Conservation (phyloP, 64 coral and sea anemone genomes). For the Acropora tenuis region DNA sequence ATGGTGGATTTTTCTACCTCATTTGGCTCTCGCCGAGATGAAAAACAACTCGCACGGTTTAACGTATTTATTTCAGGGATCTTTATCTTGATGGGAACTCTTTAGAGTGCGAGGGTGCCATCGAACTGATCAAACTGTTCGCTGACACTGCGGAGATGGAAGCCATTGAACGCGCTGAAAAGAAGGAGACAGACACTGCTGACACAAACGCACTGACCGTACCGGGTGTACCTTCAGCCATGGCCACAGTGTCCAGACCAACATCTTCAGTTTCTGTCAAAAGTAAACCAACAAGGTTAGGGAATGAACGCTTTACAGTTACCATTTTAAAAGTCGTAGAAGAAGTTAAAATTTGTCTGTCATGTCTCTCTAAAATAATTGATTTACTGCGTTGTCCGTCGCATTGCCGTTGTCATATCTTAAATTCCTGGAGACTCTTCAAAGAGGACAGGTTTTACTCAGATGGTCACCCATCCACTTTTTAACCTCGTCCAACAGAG, state of each 20-base stretch:
- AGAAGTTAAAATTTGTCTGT: too few relatives aligned
- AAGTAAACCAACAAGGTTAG: slow-evolving; percentile 58
- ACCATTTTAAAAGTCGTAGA: neutral
- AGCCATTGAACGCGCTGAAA: slow-evolving; percentile 76
- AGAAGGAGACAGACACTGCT: neutral
- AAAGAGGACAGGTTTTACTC: too few relatives aligned
- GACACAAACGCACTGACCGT: slow-evolving; percentile 34
- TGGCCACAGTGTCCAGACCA: slow-evolving; percentile 62
- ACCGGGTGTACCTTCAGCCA: slow-evolving; percentile 51
- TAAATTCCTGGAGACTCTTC: too few relatives aligned
- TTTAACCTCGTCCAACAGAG: too few relatives aligned
- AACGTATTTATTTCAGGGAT: slow-evolving; percentile 53
- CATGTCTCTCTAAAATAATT: too few relatives aligned
- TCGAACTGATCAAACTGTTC: slow-evolving; percentile 91
- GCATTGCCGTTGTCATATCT: too few relatives aligned
- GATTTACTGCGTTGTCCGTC: too few relatives aligned
- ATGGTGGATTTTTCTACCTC: too few relatives aligned
- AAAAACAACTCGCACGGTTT: neutral
- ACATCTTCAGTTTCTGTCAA: slow-evolving; percentile 61
- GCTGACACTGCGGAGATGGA: slow-evolving; percentile 99
- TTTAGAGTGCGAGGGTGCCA: slow-evolving; percentile 87
- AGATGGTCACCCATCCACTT: too few relatives aligned
- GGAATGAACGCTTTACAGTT: neutral
- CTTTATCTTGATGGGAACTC: slow-evolving; percentile 96
- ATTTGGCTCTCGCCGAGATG: too few relatives aligned